Evolutionary conservation across 2,888 invertebrate genomes (phyloP), one percentile per base, ranked within the genome.

Genomic region (Calameuta idolon): DNA sequence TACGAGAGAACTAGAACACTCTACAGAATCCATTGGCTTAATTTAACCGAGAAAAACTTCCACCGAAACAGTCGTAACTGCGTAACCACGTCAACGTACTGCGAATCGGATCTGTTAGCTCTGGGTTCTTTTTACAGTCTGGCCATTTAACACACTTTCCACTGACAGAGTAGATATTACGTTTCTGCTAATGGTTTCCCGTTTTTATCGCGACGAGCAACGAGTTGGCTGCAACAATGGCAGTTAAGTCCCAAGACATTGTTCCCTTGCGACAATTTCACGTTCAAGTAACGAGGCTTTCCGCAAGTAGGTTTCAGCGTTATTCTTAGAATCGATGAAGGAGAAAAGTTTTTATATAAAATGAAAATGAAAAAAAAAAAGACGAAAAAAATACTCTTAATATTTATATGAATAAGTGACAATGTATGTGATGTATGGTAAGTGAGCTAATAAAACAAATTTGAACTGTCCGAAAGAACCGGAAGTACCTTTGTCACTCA

Each of bases 71-170:
- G 34, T 33, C 31, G 74, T 55, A 77, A 77, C 34, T 74, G 69
- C 34, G 74, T 75, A 71, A 77, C 69, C 23, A 23, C 79, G 68
- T 76, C 75, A 76, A 76, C 68, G 77, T 68, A 37, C 75, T 76
- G 76, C 82, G 77, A 79, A 81, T 74, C 79, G 78, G 79, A 35
- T 75, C 35, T 69, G 73, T 69, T 77, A 69, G 68, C 33, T 30
- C 37, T 3, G 15, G 30, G 71, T 12, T 71, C 34, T 30, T 71
- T 34, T 71, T 34, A 71, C 31, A 34, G 71, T 34, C 31, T 34
- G 33, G 71, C 31, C 71, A 34, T 71, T 71, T 71, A 71, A 71
- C 71, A 71, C 71, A 31, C 71, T 71, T 71, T 71, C 71, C 71
- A 71, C 71, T 33, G 33, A 33, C 71, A 9, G 55, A 34, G 12